These are phyloP conservation scores for Scaptomyza caliginosa DNA, from an alignment of 2,888 invertebrate species.

Conservation along the genomic window DNA sequence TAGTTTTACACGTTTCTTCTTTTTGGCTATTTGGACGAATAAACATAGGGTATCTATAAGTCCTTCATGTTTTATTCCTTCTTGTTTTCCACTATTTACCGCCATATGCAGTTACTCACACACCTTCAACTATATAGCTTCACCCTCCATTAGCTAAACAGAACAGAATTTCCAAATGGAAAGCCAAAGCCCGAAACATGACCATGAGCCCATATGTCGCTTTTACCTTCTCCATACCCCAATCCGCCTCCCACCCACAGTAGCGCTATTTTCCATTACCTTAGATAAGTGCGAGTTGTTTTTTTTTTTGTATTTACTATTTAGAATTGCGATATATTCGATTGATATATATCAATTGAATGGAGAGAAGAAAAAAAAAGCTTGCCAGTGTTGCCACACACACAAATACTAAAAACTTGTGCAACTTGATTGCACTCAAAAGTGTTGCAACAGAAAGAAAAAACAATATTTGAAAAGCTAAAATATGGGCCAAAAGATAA, in stretches of 20 bases:
- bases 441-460: neutral
- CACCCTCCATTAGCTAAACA: slow-evolving; percentile 9
- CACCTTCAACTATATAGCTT: slow-evolving; percentile 3
- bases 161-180: too few species aligned
- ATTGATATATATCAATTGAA: slow-evolving; percentile 67
- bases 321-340: slow-evolving; percentile 42
- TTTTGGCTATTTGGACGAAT: too few species aligned
- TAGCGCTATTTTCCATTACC: neutral
- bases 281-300: slow-evolving; percentile 51
- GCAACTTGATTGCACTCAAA: neutral
- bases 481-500: neutral
- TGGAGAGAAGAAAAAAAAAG: too few species aligned
- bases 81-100: neutral
- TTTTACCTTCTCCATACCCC: neutral
- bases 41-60: neutral
- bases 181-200: slow-evolving; percentile 19
- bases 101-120: slow-evolving; percentile 44
- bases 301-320: slow-evolving; percentile 22
- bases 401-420: slow-evolving; percentile 3
- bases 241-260: neutral
- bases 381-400: slow-evolving; percentile 46
- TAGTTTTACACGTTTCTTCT: neutral
- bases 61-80: neutral
- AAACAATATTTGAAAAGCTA: neutral
- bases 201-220: slow-evolving; percentile 69